These are phyloP conservation scores for Trissolcus japonicus DNA, from an alignment of 2,888 invertebrate species.

Conservation along the genomic window DNA sequence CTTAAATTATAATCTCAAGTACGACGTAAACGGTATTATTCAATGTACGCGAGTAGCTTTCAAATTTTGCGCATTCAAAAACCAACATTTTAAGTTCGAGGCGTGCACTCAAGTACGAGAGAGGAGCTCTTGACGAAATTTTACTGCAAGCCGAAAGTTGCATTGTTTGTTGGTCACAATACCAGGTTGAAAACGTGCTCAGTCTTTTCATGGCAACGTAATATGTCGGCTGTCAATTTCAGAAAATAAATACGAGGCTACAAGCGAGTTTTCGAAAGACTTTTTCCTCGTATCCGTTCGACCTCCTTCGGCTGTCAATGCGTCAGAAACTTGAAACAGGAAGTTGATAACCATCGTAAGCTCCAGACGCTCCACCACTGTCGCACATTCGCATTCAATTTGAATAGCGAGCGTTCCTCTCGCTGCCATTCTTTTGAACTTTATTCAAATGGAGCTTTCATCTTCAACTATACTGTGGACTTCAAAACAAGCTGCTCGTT, in stretches of 20 bases:
- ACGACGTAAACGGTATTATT: slow-evolving; percentile 30
- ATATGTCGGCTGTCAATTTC: slow-evolving; percentile 55
- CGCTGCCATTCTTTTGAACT: slow-evolving; percentile 57
- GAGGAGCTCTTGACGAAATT: slow-evolving; percentile 48
- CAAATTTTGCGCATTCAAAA: slow-evolving; percentile 44
- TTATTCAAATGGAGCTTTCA: slow-evolving; percentile 58
- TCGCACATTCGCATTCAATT: slow-evolving; percentile 58
- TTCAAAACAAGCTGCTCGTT: slow-evolving; percentile 48
- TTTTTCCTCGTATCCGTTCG: slow-evolving; percentile 35
- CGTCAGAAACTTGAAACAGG: slow-evolving; percentile 58
- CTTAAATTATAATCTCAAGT: slow-evolving; percentile 29
- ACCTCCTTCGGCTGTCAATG: slow-evolving; percentile 55
- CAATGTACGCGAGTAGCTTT: slow-evolving; percentile 33
- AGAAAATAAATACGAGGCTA: slow-evolving; percentile 55
- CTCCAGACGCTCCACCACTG: slow-evolving; percentile 55
- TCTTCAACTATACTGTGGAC: slow-evolving; percentile 44
- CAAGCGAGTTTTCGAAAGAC: slow-evolving; percentile 54
- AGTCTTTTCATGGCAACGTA: slow-evolving; percentile 51
- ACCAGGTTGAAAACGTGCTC: slow-evolving; percentile 43
- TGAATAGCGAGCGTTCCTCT: slow-evolving; percentile 54
- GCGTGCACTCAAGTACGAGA: slow-evolving; percentile 31
- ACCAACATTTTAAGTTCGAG: slow-evolving; percentile 41
- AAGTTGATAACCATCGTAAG: slow-evolving; percentile 57
- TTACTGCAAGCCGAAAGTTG: slow-evolving; percentile 39
- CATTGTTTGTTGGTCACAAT: slow-evolving; percentile 53